Base-by-base conservation (phyloP, 2,888 invertebrate species). In the Chloroclystis v-ata region DNA sequence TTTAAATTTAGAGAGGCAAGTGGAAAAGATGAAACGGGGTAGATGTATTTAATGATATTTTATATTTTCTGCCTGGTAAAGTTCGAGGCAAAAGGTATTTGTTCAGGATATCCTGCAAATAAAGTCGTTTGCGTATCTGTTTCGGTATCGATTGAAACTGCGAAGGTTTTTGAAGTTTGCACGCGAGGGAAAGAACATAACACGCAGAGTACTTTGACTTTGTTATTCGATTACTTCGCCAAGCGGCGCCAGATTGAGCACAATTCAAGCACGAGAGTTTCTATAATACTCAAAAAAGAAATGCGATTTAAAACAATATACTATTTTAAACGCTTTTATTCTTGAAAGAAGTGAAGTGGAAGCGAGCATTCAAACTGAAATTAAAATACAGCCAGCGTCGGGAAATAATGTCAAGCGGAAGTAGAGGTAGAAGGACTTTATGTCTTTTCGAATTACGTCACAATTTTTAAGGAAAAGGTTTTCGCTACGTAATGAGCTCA, bases 141-240 rank as follows among this genome's bases (percentile, higher is more conserved):
- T 75, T 73, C 65, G 58, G 63, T 82, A 83, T 82, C 75, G 83
- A 83, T 81, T 80, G 71, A 70, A 71, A 65, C 67, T 64, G 69
- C 62, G 69, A 72, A 75, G 75, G 75, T 75, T 78, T 76, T 74
- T 61, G 66, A 74, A 78, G 78, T 76, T 74, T 67, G 75, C 79
- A 82, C 81, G 82, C 80, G 69, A 81, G 72, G 75, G 70, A 75
- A 73, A 72, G 72, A 78, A 69, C 70, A 73, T 77, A 77, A 73
- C 72, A 72, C 73, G 72, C 69, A 70, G 69, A 69, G 66, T 65
- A 72, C 71, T 77, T 75, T 74, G 75, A 78, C 77, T 74, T 75
- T 78, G 71, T 75, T 75, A 78, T 70, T 64, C 75, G 75, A 80
- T 79, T 78, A 76, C 67, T 65, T 60, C 62, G 64, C 57, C 57